These are phyloP conservation scores for Ciconia stormi DNA, from an alignment of 2,113 vertebrate species.

Conservation along the genomic window DNA sequence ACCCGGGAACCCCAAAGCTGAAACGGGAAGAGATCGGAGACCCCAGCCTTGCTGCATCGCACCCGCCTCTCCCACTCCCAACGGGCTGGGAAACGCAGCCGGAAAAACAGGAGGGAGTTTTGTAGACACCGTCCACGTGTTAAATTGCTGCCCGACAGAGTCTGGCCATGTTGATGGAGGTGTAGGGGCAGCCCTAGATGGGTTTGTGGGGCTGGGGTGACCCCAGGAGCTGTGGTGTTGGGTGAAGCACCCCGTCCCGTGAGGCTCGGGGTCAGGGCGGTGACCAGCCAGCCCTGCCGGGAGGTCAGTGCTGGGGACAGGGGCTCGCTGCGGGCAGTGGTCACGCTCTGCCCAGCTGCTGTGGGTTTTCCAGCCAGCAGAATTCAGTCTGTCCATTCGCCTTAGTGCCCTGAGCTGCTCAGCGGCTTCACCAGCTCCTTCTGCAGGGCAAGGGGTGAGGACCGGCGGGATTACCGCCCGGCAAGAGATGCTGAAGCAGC, in stretches of 20 bases:
- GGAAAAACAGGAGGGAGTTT: neutral
- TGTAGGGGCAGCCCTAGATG: neutral
- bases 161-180: rapidly evolving
- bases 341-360: neutral
- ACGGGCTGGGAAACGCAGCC: rapidly evolving
- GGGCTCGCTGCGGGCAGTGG: neutral
- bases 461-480: rapidly evolving
- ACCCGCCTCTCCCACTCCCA: neutral
- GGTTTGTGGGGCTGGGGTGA: neutral
- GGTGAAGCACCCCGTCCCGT: neutral
- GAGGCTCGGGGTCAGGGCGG: rapidly evolving
- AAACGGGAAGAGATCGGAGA: neutral
- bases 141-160: neutral
- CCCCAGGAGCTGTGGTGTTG: neutral
- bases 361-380: neutral
- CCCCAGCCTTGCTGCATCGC: rapidly evolving
- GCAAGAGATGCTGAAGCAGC: neutral
- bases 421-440: neutral
- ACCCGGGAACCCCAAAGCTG: neutral
- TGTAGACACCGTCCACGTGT: rapidly evolving
- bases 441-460: neutral
- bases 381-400: neutral
- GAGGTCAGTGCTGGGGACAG: neutral
- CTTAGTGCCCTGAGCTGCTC: neutral
- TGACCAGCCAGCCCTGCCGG: neutral